Conservation (phyloP, 2,113 vertebrate species). For the Takifugu bimaculatus region DNA sequence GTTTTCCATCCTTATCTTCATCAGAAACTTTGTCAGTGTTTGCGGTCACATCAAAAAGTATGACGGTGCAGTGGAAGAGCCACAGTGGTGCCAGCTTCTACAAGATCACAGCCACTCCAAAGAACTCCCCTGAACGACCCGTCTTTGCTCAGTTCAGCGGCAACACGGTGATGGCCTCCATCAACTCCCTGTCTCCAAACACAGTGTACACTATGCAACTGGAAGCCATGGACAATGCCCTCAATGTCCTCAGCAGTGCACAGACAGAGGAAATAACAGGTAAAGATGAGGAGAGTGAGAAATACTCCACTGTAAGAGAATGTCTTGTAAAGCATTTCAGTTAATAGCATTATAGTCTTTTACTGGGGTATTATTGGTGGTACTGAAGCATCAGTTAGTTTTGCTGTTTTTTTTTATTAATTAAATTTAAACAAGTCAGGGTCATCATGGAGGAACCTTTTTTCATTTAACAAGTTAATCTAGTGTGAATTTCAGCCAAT, state of each 20-base stretch:
- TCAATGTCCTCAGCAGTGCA: slow-evolving; percentile 65
- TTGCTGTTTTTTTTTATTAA: too few species aligned
- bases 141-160: slow-evolving; percentile 69
- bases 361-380: too few species aligned
- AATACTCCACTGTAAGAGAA: neutral
- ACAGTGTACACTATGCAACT: slow-evolving; percentile 70
- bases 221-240: slow-evolving; percentile 76
- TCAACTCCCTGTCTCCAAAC: slow-evolving; percentile 75
- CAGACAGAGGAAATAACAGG: slow-evolving; percentile 67
- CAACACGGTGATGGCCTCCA: slow-evolving; percentile 68
- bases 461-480: too few species aligned
- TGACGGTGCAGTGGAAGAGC: slow-evolving; percentile 71
- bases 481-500: too few species aligned
- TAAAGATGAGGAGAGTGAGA: slow-evolving; percentile 19
- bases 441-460: too few species aligned
- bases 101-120: slow-evolving; percentile 73
- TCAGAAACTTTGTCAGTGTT: slow-evolving; percentile 71
- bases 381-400: too few species aligned
- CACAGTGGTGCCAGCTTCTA: slow-evolving; percentile 70
- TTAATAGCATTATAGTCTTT: too few species aligned
- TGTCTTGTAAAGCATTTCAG: neutral
- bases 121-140: slow-evolving; percentile 50
- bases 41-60: slow-evolving; percentile 74
- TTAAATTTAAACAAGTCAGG: too few species aligned
- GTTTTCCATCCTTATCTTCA: slow-evolving; percentile 4